phyloP scores from a whole-genome alignment of 2,113 vertebrate species.

The Sciurus niger region DNA sequence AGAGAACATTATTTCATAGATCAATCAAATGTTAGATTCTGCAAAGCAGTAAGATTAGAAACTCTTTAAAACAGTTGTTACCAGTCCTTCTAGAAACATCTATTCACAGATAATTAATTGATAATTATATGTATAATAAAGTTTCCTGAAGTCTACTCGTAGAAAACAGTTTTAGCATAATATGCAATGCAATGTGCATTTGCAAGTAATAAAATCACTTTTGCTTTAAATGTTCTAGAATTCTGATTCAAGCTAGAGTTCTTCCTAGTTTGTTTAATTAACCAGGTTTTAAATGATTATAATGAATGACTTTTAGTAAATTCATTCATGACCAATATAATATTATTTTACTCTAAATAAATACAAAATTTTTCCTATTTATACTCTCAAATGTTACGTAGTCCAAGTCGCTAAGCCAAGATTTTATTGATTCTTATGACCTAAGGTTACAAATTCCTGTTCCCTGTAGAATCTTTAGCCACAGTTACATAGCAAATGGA shows the following conservation, averaged over 20 bases:
- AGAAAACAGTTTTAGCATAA: slow-evolving; percentile 29
- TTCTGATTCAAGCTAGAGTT: slow-evolving; percentile 39
- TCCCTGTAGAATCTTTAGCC: slow-evolving; percentile 32
- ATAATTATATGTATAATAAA: slow-evolving; percentile 41
- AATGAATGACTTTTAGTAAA: background rate
- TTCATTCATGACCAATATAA: slow-evolving; percentile 10
- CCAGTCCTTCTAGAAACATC: slow-evolving; percentile 28
- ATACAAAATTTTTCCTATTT: slow-evolving; percentile 54
- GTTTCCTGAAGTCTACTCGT: slow-evolving; percentile 47
- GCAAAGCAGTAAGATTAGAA: background rate
- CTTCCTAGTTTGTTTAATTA: slow-evolving; percentile 44
- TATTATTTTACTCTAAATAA: slow-evolving; percentile 37
- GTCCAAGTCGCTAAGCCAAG: slow-evolving; percentile 15
- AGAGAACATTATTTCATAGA: background rate
- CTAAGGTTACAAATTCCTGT: slow-evolving; percentile 16
- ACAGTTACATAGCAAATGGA: slow-evolving; percentile 2
- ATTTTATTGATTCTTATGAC: slow-evolving; percentile 57
- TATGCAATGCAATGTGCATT: background rate
- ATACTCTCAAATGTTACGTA: slow-evolving; percentile 11
- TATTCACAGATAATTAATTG: slow-evolving; percentile 29
- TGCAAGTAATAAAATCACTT: slow-evolving; percentile 44
- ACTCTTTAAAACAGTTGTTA: background rate
- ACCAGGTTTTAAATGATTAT: slow-evolving; percentile 52
- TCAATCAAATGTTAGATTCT: background rate
- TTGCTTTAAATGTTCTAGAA: slow-evolving; percentile 50